Evolutionary conservation across 2,113 vertebrate species (phyloP).

Genomic region (Misgurnus mizolepis): DNA sequence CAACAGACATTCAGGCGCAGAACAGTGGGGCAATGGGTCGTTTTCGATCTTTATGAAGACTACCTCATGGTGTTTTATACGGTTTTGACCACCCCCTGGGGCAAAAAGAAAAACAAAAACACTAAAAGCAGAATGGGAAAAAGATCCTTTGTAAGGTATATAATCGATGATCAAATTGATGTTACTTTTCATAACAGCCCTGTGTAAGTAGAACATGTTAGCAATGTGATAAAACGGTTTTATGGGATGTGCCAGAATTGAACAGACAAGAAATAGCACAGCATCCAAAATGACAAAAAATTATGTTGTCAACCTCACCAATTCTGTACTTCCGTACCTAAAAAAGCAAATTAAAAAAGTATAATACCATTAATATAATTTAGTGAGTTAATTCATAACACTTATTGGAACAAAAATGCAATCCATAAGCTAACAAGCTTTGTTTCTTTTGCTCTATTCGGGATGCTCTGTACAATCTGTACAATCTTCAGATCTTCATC

Average conservation of each 20-base stretch:
- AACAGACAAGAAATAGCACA: no score
- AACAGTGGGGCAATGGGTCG: conserved; percentile 19
- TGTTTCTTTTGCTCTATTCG: no score
- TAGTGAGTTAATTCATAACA: no score
- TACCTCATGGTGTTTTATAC: conserved; percentile 35
- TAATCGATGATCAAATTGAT: neutral
- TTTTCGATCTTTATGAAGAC: conserved; percentile 35
- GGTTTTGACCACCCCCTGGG: conserved; percentile 24
- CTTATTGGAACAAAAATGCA: no score
- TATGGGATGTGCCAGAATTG: neutral
- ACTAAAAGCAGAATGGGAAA: neutral
- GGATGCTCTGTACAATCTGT: no score
- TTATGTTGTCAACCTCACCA: no score
- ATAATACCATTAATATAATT: no score
- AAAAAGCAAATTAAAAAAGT: neutral
- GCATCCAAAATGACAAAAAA: no score
- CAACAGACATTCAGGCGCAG: conserved; percentile 35
- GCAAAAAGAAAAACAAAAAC: conserved; percentile 4
- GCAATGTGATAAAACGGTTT: neutral
- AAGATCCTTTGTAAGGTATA: conserved; percentile 10
- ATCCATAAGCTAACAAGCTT: no score
- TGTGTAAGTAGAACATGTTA: neutral
- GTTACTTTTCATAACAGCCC: neutral
- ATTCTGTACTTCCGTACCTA: no score
- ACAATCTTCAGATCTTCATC: neutral